Conservation (phyloP, 1,140 invertebrate species). For the Apis dorsata region DNA sequence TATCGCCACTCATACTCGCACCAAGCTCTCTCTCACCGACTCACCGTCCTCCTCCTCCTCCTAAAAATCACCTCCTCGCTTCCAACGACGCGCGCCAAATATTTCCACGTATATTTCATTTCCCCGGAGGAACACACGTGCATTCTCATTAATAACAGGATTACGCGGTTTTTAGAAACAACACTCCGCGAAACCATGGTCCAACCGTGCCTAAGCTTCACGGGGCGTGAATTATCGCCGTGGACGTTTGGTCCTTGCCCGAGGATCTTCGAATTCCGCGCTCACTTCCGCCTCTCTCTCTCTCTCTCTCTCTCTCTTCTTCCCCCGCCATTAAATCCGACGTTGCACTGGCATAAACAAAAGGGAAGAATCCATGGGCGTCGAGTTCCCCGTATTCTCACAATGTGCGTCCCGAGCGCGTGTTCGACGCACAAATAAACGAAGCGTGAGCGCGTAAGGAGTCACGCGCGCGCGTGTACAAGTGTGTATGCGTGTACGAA, state of each 20-base stretch:
- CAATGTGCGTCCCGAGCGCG: not conserved
- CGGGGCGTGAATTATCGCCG: slow-evolving; percentile 57
- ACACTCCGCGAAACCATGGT: slow-evolving; percentile 24
- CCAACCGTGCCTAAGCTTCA: slow-evolving; percentile 45
- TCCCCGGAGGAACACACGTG: slow-evolving; percentile 27
- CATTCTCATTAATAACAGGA: slow-evolving; percentile 63
- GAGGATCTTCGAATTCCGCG: slow-evolving; percentile 56
- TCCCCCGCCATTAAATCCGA: slow-evolving; percentile 60
- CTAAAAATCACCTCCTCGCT: not conserved
- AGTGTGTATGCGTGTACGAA: not conserved
- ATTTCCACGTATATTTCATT: slow-evolving; percentile 29
- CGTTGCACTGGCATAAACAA: slow-evolving; percentile 59
- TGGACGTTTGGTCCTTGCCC: slow-evolving; percentile 22
- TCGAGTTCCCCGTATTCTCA: not conserved
- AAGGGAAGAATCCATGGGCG: slow-evolving; percentile 47
- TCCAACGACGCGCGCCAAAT: not conserved
- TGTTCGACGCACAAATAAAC: slow-evolving; percentile 31
- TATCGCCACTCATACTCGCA: too few species aligned
- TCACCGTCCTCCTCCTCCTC: too few species aligned
- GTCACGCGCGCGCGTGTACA: not conserved
- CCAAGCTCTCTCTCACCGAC: too few species aligned
- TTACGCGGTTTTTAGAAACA: slow-evolving; percentile 56
- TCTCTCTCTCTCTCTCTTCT: not conserved
- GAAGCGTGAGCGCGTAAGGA: slow-evolving; percentile 3
- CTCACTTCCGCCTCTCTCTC: not conserved